These are phyloP conservation scores for Paralinhomoeus sp. DNA, from an alignment of 2,888 invertebrate species.

Conservation along the genomic window DNA sequence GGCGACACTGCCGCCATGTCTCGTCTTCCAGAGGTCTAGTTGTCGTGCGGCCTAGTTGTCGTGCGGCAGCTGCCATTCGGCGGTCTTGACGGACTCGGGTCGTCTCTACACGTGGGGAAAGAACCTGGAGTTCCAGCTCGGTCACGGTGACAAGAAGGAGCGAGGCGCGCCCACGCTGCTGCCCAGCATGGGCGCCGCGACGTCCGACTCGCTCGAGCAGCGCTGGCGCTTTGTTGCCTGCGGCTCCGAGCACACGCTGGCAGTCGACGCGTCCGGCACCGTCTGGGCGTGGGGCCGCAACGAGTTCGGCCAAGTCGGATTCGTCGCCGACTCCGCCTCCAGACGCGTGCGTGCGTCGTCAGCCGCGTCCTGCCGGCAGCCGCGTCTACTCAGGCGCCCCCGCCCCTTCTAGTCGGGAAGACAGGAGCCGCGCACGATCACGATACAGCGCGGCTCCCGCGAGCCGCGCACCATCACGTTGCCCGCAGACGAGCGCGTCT, in stretches of 20 bases:
- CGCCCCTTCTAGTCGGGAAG: not conserved
- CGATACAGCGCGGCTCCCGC: not conserved
- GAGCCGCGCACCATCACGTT: conserved; percentile 1
- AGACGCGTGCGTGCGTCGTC: not conserved
- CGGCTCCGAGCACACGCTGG: conserved; percentile 53
- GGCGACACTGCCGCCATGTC: no score
- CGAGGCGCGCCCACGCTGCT: conserved; percentile 19
- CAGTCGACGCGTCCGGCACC: conserved; percentile 39
- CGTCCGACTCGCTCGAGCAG: not conserved
- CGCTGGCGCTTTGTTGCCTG: conserved; percentile 26
- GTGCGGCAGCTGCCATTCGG: no score
- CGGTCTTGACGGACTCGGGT: no score
- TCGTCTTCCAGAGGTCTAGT: no score
- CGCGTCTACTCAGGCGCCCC: not conserved
- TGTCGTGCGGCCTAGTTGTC: no score
- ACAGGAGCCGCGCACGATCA: not conserved
- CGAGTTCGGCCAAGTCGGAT: conserved; percentile 39
- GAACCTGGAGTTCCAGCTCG: conserved; percentile 68
- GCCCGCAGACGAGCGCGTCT: conserved; percentile 1
- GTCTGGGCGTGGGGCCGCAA: conserved; percentile 54
- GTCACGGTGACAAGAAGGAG: conserved; percentile 40
- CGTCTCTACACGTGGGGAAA: conserved; percentile 25
- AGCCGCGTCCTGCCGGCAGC: not conserved
- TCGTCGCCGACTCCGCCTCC: conserved; percentile 1
- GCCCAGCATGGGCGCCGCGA: conserved; percentile 8